A percentile compares a stretch with the other conserved stretches of the same genome.
These are phyloP conservation scores for Sciurus niger DNA, from an alignment of 2,113 vertebrate species.

Conservation along the genomic window DNA sequence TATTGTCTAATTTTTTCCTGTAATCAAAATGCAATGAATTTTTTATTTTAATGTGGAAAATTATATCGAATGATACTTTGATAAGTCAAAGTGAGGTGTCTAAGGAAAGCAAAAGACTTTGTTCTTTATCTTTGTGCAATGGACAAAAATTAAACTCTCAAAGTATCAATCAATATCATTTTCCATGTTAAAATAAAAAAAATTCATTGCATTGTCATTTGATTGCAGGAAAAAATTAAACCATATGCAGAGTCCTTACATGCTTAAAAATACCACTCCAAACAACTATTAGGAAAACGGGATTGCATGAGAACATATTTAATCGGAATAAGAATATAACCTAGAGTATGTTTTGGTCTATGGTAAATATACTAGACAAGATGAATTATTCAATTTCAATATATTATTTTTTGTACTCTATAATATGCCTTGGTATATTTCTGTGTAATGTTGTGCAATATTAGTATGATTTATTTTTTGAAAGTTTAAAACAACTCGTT, in stretches of 20 bases:
- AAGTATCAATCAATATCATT: no score
- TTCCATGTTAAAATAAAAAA: no score
- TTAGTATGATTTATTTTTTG: background rate
- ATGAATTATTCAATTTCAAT: background rate
- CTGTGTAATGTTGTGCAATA: background rate
- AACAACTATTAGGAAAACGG: no score
- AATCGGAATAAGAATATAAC: background rate
- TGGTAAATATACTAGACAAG: background rate
- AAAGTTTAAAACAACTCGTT: background rate
- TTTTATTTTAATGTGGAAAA: background rate
- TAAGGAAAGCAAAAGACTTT: background rate
- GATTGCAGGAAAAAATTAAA: no score
- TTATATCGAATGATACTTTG: constrained; percentile 10
- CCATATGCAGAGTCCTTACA: no score
- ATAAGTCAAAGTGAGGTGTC: background rate
- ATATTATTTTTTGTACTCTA: background rate
- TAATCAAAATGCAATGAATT: background rate
- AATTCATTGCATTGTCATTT: no score
- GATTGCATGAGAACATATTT: no score
- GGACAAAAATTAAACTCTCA: background rate
- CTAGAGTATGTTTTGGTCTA: background rate
- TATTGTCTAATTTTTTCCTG: background rate
- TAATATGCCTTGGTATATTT: background rate
- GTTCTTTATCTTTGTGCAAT: background rate
- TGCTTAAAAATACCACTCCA: no score